Evolutionary conservation across 2,113 vertebrate species (phyloP).

Genomic region (Hylia prasina): DNA sequence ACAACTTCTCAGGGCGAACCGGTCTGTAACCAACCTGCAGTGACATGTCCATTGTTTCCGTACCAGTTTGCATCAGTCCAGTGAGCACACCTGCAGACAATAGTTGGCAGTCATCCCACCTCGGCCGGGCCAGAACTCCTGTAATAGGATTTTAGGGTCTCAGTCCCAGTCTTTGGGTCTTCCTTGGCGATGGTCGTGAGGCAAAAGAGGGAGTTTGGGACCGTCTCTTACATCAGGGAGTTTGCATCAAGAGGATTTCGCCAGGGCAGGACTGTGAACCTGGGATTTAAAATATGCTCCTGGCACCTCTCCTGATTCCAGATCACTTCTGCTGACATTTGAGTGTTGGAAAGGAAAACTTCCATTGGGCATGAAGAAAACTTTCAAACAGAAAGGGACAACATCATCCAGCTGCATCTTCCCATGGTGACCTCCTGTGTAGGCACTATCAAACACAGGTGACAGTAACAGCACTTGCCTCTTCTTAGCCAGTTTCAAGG

Average conservation of each 20-base stretch:
- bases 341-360: background rate
- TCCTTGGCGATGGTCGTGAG: too few relatives aligned
- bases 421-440: background rate
- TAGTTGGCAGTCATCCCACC: too few relatives aligned
- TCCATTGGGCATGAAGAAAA: background rate
- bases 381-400: background rate
- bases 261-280: background rate
- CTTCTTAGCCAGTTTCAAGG: background rate
- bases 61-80: too few relatives aligned
- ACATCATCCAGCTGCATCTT: background rate
- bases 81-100: too few relatives aligned
- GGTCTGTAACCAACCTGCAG: too few relatives aligned
- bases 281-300: background rate
- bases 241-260: background rate
- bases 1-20: too few relatives aligned
- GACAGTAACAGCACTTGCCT: background rate
- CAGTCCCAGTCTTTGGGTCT: too few relatives aligned
- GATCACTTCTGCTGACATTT: background rate
- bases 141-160: too few relatives aligned
- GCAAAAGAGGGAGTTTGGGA: too few relatives aligned
- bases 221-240: too few relatives aligned
- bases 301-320: background rate
- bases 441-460: background rate
- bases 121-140: too few relatives aligned
- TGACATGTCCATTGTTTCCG: too few relatives aligned